Base-by-base conservation (phyloP, 2,113 vertebrate genomes). In the Eleginops maclovinus region DNA sequence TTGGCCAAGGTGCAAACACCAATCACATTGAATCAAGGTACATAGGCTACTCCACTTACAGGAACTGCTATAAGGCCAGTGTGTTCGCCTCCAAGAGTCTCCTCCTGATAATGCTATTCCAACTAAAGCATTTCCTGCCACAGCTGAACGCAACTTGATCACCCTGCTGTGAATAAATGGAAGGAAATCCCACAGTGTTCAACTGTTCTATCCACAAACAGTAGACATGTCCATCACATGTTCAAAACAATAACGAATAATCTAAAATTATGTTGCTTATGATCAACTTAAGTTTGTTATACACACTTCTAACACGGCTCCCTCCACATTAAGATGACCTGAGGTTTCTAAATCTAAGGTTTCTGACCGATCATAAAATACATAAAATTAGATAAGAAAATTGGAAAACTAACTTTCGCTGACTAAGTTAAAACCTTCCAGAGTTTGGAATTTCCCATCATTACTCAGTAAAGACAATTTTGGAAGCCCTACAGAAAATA, bases 1-100 rank as follows among this genome's bases (percentile, higher is more conserved):
- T 46, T 55, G 74, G 53, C 56, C 88, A 74, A 87, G 72, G 28
- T 73, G 78, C 56, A 90, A 91, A 91, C 87, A 92, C 82, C 75
- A 73, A 44, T 69, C 68, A 58, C 26, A 82, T 13, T 81, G 43
- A 78, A 56, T 56, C 54, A 88, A 71, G 47, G 55, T 62, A 49
- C 68, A 75, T 49, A n/a, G n/a, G n/a, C n/a, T n/a, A 22, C 51
- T 79, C 64, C 41, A 46, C 49, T 80, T 69, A 71, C 75, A 84
- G 44, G 40, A 80, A 66, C 47, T 59, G 31, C 43, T 70, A 46
- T 60, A 51, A 75, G 41, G 24, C 71, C 53, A 0, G 21, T 43
- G 74, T 74, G 55, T 55, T 72, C 3, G 26, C 62, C n/a, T 75
- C 55, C 73, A 66, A 73, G 56, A 65, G 73, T 3, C 61, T 44